These are phyloP conservation scores for Rhinopomastus cyanomelas DNA, from an alignment of 2,113 vertebrate genomes.

Conservation along the genomic window DNA sequence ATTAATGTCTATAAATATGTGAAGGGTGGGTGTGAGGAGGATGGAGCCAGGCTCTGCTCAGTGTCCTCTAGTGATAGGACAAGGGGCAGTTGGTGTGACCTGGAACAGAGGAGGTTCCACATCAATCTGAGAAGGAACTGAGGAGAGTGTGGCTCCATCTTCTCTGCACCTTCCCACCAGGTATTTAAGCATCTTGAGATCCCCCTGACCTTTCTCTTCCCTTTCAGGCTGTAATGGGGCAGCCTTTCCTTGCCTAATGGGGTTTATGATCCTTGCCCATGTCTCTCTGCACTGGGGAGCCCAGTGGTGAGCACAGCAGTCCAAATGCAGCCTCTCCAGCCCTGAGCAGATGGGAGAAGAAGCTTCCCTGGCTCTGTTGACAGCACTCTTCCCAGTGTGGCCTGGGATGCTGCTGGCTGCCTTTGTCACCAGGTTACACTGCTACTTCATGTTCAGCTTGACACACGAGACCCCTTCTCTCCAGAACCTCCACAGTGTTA, in stretches of 20 bases:
- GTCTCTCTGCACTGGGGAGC: background rate
- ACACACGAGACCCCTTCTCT: no score
- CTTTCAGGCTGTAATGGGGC: background rate
- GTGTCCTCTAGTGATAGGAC: no score
- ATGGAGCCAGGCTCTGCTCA: no score
- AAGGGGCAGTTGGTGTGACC: no score
- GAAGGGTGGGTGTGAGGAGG: no score
- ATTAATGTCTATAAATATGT: no score
- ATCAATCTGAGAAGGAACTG: no score
- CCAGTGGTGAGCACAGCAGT: background rate
- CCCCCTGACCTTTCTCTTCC: background rate
- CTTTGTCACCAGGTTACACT: background rate
- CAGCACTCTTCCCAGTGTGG: fast-evolving
- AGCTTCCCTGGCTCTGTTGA: fast-evolving
- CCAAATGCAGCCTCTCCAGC: background rate
- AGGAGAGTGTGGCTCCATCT: background rate
- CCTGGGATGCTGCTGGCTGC: background rate
- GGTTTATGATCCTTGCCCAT: no score
- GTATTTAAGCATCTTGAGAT: background rate
- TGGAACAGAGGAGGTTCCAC: no score
- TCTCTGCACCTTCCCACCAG: background rate
- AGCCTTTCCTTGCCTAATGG: no score
- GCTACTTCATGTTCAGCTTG: background rate
- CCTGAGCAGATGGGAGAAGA: background rate
- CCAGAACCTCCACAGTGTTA: background rate